Evolutionary conservation across 2,888 invertebrate genomes (phyloP).

Genomic region (Himalopsyche tibetana): DNA sequence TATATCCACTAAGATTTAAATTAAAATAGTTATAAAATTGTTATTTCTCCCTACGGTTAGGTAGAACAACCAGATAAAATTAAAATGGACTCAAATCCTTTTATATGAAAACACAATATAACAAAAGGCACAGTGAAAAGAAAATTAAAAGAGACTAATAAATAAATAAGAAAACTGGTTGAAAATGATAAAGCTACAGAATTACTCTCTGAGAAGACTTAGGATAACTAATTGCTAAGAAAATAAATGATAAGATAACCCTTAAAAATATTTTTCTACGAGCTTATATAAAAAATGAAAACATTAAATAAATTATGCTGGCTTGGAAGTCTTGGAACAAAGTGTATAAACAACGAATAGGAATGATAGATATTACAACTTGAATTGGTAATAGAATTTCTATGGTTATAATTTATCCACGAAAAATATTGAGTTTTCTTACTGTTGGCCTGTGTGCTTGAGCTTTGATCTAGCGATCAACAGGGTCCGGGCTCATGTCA

Average conservation of each 20-base stretch:
- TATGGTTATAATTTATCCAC: background rate
- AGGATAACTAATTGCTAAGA: background rate
- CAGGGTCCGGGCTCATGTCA: no score
- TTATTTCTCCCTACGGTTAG: no score
- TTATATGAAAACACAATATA: no score
- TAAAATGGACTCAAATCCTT: no score
- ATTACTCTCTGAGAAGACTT: background rate
- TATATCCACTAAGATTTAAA: no score
- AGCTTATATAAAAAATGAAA: background rate
- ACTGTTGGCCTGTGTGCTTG: no score
- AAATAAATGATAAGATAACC: background rate
- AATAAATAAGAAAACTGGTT: background rate
- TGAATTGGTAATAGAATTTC: background rate
- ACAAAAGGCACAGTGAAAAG: background rate
- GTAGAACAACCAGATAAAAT: no score
- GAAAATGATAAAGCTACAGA: background rate
- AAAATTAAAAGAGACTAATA: background rate
- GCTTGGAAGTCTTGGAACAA: background rate
- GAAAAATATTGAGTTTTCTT: no score
- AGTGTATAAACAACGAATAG: background rate
- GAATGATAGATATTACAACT: background rate
- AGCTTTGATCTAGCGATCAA: no score
- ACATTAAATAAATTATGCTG: background rate
- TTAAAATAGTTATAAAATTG: no score
- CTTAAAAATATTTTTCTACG: background rate